Evolutionary conservation across 2,888 invertebrate species (phyloP), one percentile per base, ranked within the genome.

Genomic region (Ashinkailepas kermadecensis): DNA sequence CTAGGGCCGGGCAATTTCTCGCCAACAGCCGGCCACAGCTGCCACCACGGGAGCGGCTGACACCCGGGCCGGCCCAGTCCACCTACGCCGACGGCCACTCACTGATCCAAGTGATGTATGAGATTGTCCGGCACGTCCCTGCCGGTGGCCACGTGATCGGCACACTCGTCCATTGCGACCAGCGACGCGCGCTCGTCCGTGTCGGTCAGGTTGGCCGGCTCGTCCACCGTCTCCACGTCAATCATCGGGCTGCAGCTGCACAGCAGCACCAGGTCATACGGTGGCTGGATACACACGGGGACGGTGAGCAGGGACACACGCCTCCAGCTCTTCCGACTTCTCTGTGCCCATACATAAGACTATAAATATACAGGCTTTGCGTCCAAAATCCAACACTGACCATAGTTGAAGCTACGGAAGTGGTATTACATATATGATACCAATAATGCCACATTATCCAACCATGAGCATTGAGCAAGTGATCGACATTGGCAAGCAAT

Each of bases 181-280:
- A 11, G 54, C 9, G 56, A 11, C 21, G 10, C n/a, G 13, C 18
- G 15, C 56, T 74, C 74, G 3, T 74, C 74, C 21, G 54, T 3
- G 8, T 54, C 56, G 13, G 74, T 74, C 21, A 74, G 54, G 54
- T 54, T 74, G 0, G 9, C 56, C 18, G 74, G 21, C 74, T 74
- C 74, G 56, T 74, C 74, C 74, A 54, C 74, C 54, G 74, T 56
- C 74, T 74, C 70, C 54, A 74, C 74, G 21, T 74, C 74, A 21
- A 74, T 56, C 18, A 13, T 21, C 21, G 54, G 21, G 21, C 10
- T 56, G 6, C 13, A 54, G 21, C 56, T 56, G 56, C 0, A 4
- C 23, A 18, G 9, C 11, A 15, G 12, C 6, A 21, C 13, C 13
- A 12, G 10, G 2, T 54, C 11, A 1, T 10, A 54, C 11, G 1